Evolutionary conservation across 2,797 vertebrate genomes (phyloP).

Genomic region (Catostomus latipinnis): DNA sequence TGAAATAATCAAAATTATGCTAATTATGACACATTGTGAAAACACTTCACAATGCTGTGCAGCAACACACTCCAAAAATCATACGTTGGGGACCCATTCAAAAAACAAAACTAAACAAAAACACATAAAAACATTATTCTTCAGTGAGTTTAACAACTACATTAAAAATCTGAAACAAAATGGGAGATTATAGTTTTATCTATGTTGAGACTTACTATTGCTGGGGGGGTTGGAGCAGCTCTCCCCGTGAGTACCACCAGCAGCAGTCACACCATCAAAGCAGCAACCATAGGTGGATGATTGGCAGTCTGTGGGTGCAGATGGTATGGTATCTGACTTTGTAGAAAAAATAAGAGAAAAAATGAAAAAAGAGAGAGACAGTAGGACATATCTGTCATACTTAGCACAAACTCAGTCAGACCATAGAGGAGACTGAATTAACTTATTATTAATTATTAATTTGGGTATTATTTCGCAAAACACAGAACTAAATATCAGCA

Average conservation of each 20-base stretch:
- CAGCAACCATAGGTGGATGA: slow-evolving; percentile 89
- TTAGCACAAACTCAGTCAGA: background rate
- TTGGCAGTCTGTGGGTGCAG: slow-evolving; percentile 78
- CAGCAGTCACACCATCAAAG: slow-evolving; percentile 83
- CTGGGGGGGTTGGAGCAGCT: slow-evolving; percentile 82
- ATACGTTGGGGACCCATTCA: no score
- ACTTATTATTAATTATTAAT: background rate
- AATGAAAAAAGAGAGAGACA: slow-evolving; percentile 31
- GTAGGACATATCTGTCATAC: background rate
- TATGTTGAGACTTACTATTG: slow-evolving; percentile 77
- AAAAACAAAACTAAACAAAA: no score
- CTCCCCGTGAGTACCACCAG: slow-evolving; percentile 85
- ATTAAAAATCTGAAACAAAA: background rate
- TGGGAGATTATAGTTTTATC: background rate
- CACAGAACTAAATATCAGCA: background rate
- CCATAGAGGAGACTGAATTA: background rate
- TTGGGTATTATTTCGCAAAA: background rate
- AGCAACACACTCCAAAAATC: no score
- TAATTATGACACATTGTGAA: no score
- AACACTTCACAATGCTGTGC: no score
- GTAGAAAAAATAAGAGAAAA: slow-evolving; percentile 61
- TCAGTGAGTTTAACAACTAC: no score
- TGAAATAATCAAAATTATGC: no score
- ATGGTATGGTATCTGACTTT: slow-evolving; percentile 55
- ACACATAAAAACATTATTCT: no score